phyloP scores from a whole-genome alignment of 2,113 vertebrate genomes.

The Axis porcinus region DNA sequence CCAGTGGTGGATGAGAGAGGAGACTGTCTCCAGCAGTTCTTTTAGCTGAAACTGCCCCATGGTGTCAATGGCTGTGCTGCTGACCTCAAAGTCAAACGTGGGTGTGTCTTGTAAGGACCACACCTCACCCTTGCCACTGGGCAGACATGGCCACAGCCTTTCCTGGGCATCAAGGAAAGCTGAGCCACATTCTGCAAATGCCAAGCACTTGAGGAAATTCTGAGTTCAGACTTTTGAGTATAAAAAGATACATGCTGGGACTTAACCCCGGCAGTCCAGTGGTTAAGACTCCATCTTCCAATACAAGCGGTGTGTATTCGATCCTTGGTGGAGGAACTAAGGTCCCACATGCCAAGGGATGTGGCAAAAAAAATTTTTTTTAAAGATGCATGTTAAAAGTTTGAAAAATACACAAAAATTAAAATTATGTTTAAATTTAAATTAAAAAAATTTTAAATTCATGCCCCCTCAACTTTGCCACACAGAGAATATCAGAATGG shows the following conservation, averaged over 20 bases:
- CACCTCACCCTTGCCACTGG: fast-evolving
- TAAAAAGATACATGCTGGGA: not conserved
- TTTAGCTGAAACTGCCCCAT: not conserved
- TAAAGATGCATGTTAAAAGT: not conserved
- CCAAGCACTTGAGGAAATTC: not conserved
- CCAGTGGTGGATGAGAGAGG: not conserved
- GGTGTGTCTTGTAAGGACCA: not conserved
- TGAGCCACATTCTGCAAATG: not conserved
- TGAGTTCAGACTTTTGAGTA: not conserved
- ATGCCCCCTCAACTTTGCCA: not conserved
- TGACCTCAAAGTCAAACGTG: not conserved
- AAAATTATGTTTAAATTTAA: not conserved
- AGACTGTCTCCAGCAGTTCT: not conserved
- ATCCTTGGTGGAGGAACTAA: not conserved
- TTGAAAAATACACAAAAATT: not conserved
- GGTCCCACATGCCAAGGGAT: not conserved
- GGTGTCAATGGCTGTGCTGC: fast-evolving
- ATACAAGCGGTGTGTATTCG: not conserved
- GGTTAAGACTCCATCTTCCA: not conserved
- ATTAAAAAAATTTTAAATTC: not conserved
- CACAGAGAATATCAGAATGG: not conserved
- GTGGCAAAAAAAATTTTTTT: not conserved
- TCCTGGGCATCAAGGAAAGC: not conserved
- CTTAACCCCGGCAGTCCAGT: not conserved
- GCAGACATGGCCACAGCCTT: not conserved